Conservation (phyloP, 2,888 invertebrate genomes). For the Agrilus biguttatus region DNA sequence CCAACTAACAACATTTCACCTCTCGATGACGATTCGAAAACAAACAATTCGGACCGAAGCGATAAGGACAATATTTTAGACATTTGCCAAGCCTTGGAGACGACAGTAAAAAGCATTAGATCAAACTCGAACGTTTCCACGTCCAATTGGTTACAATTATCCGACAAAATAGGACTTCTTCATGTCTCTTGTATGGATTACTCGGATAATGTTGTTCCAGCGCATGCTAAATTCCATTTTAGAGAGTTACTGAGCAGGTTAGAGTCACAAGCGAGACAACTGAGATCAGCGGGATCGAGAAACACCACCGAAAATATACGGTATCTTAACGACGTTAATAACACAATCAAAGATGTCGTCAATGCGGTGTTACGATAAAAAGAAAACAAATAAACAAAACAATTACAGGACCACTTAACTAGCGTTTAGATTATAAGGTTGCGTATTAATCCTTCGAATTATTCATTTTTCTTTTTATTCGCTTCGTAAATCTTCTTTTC, state of each 20-base stretch:
- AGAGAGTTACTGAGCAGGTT: constrained; percentile 57
- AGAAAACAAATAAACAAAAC: neutral
- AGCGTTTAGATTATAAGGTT: constrained; percentile 10
- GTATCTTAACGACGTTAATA: constrained; percentile 57
- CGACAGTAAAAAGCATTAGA: constrained; percentile 45
- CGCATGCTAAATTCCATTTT: constrained; percentile 79
- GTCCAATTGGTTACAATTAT: constrained; percentile 64
- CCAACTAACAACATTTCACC: constrained; percentile 28
- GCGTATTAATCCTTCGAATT: constrained; percentile 15
- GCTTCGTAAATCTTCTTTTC: too few relatives aligned
- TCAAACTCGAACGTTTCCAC: constrained; percentile 39
- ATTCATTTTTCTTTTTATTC: constrained; percentile 7
- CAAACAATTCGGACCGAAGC: constrained; percentile 32
- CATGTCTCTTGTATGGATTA: constrained; percentile 72
- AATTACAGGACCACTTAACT: constrained; percentile 3
- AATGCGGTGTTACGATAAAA: constrained; percentile 46
- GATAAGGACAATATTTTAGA: constrained; percentile 45
- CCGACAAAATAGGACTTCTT: constrained; percentile 67
- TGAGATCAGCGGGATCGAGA: constrained; percentile 54
- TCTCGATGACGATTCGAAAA: constrained; percentile 27
- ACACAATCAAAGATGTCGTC: constrained; percentile 56
- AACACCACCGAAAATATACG: constrained; percentile 54
- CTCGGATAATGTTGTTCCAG: constrained; percentile 66
- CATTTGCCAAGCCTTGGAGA: constrained; percentile 49
- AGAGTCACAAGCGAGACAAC: constrained; percentile 51